Evolutionary conservation across 2,888 invertebrate species (phyloP).

Genomic region (Hypercompe scribonia): DNA sequence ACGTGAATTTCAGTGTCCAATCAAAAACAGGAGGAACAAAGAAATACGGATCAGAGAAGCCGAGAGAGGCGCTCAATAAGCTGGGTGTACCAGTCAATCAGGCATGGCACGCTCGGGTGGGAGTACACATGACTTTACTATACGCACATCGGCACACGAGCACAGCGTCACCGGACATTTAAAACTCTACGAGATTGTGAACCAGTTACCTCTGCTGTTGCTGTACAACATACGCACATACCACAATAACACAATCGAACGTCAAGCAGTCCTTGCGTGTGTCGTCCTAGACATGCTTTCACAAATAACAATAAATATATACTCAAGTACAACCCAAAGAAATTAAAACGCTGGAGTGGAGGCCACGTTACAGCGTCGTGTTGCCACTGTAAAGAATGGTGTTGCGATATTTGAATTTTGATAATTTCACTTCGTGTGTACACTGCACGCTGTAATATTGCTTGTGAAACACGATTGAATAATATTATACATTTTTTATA

Average conservation of each 20-base stretch:
- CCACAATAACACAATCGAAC: background rate
- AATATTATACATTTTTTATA: background rate
- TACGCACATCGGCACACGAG: background rate
- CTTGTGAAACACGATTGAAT: background rate
- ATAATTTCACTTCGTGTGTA: background rate
- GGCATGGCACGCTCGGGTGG: background rate
- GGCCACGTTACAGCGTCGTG: background rate
- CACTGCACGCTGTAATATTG: conserved; percentile 3
- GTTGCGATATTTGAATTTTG: background rate
- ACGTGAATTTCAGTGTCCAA: background rate
- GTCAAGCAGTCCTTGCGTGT: background rate
- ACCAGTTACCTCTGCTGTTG: background rate
- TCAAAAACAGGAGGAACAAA: background rate
- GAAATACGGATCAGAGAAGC: background rate
- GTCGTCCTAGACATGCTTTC: background rate
- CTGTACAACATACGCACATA: background rate
- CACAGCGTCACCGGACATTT: no score
- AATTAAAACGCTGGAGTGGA: background rate
- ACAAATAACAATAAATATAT: background rate
- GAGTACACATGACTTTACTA: background rate
- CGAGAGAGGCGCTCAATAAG: background rate
- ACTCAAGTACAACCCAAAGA: conserved; percentile 1
- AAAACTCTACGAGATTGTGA: background rate
- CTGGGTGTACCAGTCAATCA: background rate
- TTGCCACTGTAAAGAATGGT: background rate